Conservation (phyloP, 2,113 vertebrate genomes). For the Rhineura floridana region DNA sequence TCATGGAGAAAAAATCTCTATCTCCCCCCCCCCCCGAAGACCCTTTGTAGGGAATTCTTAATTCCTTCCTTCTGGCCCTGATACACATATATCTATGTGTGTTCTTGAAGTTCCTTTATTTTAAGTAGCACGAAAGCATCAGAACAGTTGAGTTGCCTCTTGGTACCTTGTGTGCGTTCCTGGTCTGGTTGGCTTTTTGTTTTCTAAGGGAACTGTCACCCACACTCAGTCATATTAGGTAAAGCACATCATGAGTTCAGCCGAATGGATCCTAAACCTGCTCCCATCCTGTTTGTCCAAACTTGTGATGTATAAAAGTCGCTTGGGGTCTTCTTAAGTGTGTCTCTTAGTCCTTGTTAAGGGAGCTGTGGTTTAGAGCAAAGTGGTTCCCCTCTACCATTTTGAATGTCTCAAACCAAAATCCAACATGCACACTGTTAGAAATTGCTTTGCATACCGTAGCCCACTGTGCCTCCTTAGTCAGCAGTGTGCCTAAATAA, state of each 20-base stretch:
- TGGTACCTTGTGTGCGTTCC: neutral
- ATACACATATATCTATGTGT: too few relatives aligned
- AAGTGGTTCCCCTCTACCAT: neutral
- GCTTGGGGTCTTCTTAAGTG: neutral
- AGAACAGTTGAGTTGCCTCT: neutral
- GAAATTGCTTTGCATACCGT: conserved; percentile 27
- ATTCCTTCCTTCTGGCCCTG: neutral
- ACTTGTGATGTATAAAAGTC: neutral
- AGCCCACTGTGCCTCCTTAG: conserved; percentile 37
- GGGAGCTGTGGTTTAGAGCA: neutral
- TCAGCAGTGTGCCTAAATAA: conserved; percentile 71
- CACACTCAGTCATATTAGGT: neutral
- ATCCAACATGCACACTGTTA: neutral
- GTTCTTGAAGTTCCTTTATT: neutral
- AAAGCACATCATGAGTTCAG: neutral
- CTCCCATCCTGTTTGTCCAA: neutral
- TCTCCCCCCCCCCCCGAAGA: too few relatives aligned
- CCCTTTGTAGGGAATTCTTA: neutral
- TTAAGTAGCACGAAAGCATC: neutral
- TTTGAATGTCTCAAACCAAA: neutral
- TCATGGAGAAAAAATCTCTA: too few relatives aligned
- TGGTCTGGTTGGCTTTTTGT: neutral
- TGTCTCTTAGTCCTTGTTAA: neutral
- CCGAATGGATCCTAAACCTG: neutral
- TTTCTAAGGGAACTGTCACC: neutral